Evolutionary conservation across 2,888 invertebrate genomes (phyloP), one percentile per base, ranked within the genome.

Genomic region (Cyrtodaria siliqua): DNA sequence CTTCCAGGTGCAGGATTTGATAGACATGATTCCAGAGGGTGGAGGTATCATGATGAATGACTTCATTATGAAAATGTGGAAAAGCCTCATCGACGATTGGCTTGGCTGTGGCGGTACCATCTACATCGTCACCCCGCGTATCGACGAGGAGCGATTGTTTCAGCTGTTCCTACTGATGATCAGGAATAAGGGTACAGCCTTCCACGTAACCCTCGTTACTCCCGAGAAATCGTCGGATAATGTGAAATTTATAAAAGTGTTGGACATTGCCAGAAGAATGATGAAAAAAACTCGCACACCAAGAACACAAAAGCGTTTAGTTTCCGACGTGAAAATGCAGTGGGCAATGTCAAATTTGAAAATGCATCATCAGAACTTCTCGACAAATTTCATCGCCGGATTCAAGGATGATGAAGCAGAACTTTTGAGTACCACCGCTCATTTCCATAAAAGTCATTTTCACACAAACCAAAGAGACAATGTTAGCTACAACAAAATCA

Each of bases 1-100:
- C n/a, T 33, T 85, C 6, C 76, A 91, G 91, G 89, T 91, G 9
- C 89, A 90, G 60, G 89, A 90, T 53, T 68, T 90, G 49, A 82
- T 91, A 33, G 91, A 89, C 56, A 85, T 84, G 80, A 90, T 91
- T 60, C 91, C 91, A 16, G 91, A 91, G 23, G 90, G 91, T 23
- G 91, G 91, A 2, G 90, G 91, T 0, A 91, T 91, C 26, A 90
- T 90, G 89, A 86, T 85, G 62, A 84, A 90, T 63, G 89, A 90
- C 59, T 90, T 87, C 67, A 91, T 90, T 60, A 88, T 90, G 88
- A 84, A 87, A 44, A 72, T 90, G 52, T 91, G 91, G 91, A 90
- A 90, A 70, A 85, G 86, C 29, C 66, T 91, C 52, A 82, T 90
- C 2, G 90, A 91, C 61, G 89, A 89, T 68, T 91, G 91, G 91